Base-by-base conservation (phyloP, 1,140 invertebrate species). In the Drosophila chauvacae region DNA sequence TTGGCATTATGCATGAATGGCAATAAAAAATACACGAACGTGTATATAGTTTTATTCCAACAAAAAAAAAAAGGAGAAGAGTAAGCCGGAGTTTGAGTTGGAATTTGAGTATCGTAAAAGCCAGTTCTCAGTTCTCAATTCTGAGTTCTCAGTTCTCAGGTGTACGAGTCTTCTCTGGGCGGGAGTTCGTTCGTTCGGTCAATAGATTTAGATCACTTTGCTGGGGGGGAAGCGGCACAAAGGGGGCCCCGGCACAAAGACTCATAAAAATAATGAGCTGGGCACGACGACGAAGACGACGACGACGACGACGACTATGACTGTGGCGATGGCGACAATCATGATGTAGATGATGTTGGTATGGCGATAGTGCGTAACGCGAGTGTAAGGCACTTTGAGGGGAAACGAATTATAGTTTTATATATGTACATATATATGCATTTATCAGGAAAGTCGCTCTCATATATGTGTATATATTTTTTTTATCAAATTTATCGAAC, bases 1-100 rank as follows among this genome's bases (percentile, higher is more conserved):
- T 87, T 87, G 84, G 77, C 85, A 87, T 87, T 87, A 87, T 87
- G 84, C 84, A 87, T 87, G 83, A 87, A 87, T 87, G 81, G 86
- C 84, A 86, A 86, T 87, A 87, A 86, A 87, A 87, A 81, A 85
- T 37, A 48, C 18, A 65, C 44, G 37, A 45, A 66, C 64, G 64
- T 28, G 26, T 26, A 48, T 7, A 65, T 68, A 68, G 42, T 35
- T 65, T 55, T 78, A 75, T 30, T 73, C 50, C 20, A 35, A 58
- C 55, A 79, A 86, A 74, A 13, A 11, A 35, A 35, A 13, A 35
- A 4, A 35, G 3, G 77, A 63, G 61, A 41, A 37, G 35, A 65
- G 28, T 53, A 74, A 73, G 50, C 11, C 0, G 4, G 6, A 55
- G 13, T 23, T 23, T 14, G 30, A 35, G 50, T 13, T 23, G 14